phyloP scores from a whole-genome alignment of 1,140 invertebrate species.

The Diuraphis noxia region DNA sequence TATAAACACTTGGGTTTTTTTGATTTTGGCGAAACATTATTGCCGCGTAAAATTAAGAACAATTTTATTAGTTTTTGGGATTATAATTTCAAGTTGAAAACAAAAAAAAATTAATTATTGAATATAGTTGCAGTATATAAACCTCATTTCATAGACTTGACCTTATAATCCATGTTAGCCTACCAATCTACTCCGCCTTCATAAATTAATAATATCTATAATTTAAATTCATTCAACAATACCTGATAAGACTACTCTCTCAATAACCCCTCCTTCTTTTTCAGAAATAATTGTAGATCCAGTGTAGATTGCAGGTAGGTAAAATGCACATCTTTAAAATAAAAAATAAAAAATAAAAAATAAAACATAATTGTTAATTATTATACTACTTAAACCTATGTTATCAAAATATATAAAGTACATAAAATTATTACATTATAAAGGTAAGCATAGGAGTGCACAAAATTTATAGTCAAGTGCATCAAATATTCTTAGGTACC shows the following conservation, averaged over 20 bases:
- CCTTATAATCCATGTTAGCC: not conserved
- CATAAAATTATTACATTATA: no score
- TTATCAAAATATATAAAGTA: not conserved
- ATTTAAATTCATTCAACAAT: not conserved
- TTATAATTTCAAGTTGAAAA: not conserved
- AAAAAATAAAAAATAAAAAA: not conserved
- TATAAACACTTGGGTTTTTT: not conserved
- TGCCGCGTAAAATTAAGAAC: not conserved
- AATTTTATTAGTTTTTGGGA: not conserved
- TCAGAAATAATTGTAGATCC: slow-evolving; percentile 57
- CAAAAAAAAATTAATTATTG: not conserved
- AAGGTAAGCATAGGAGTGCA: not conserved
- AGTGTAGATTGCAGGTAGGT: slow-evolving; percentile 57
- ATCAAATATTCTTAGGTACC: not conserved
- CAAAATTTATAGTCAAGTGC: not conserved
- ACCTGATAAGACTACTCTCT: slow-evolving; percentile 57
- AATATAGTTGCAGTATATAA: not conserved
- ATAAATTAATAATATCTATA: no score
- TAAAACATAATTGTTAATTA: not conserved
- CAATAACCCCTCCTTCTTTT: slow-evolving; percentile 56
- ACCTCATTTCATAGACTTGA: not conserved
- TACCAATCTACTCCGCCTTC: no score
- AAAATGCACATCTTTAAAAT: slow-evolving; percentile 57
- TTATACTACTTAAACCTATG: not conserved
- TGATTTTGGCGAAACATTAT: not conserved